A percentile compares a stretch with the other conserved stretches of the same genome.
Evolutionary conservation across 2,888 invertebrate genomes (phyloP).

Genomic region (Andrena trimmerana): DNA sequence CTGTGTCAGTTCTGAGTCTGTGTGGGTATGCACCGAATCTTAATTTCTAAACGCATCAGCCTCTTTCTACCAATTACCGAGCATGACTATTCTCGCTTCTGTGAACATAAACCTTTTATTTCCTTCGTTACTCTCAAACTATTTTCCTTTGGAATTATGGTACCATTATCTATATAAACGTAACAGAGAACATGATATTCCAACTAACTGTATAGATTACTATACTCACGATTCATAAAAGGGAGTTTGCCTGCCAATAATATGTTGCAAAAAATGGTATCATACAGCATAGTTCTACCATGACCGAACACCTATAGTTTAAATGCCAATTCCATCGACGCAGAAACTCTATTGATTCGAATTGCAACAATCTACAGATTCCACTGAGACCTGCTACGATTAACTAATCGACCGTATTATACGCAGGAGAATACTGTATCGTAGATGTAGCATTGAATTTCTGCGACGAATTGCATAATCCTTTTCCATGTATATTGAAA

Average conservation of each 20-base stretch:
- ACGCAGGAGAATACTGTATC: too few relatives aligned
- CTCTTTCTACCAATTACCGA: constrained; percentile 22
- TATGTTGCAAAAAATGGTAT: constrained; percentile 2
- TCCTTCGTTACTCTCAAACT: neutral
- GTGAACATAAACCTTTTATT: constrained; percentile 2
- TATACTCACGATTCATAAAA: neutral
- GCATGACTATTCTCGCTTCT: constrained; percentile 43
- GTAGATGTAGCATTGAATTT: constrained; percentile 10
- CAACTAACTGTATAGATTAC: neutral
- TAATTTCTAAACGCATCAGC: constrained; percentile 30
- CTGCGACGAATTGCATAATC: constrained; percentile 26
- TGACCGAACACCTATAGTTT: neutral
- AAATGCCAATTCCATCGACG: constrained; percentile 27
- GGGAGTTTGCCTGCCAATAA: neutral
- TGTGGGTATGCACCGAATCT: neutral
- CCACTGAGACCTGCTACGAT: too few relatives aligned
- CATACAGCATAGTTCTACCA: neutral
- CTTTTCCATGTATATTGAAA: neutral
- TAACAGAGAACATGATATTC: neutral
- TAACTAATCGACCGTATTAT: too few relatives aligned
- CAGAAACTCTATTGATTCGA: constrained; percentile 24
- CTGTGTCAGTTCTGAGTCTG: constrained; percentile 52
- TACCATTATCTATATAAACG: neutral
- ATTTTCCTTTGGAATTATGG: neutral
- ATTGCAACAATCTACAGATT: neutral